Base-by-base conservation (phyloP, 2,888 invertebrate genomes). In the Watsonalla binaria region DNA sequence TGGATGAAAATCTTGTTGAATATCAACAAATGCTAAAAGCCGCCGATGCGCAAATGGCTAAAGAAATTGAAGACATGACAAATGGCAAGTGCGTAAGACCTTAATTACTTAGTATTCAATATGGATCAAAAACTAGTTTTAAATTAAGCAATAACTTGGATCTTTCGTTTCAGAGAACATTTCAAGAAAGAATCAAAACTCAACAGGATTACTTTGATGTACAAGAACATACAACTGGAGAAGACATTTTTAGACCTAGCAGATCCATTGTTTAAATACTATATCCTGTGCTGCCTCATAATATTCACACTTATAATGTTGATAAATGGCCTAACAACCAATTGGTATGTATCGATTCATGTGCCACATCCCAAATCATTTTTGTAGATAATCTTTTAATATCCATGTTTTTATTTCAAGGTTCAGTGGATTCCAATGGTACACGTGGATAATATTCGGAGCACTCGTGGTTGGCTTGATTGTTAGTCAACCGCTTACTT, bases 191-290 rank as follows among this genome's bases (percentile, higher is more conserved):
- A 80, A 83, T 92, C 72, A 86, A 95, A 78, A 87, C 92, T 87
- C 86, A 90, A 88, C 62, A 71, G 81, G 58, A 76, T 84, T 48
- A 84, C 92, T 92, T 39, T 84, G 93, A 63, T 90, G 86, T 89
- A 78, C 56, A 84, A 84, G 59, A 72, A 81, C 54, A 68, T 92
- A 86, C 62, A 92, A 93, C 65, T 92, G 83, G 97, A 98, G 82
- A 86, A 93, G 65, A 93, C 93, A 5, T 97, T 95, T 78, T 82
- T 96, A 51, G 84, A 92, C 51, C 93, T 96, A 63, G 93, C 95
- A 0, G 98, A 98, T 85, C 95, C 96, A 0, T 92, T 97, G 61
- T 96, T 97, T 73, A 97, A 96, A 77, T 97, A 96, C 78, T 97
- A 90, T 54, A 89, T 88, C 39, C 70, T 77, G 2, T 88, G 90